Conservation (phyloP, 64 coral and sea anemone genomes). For the Platygyra sinensis region DNA sequence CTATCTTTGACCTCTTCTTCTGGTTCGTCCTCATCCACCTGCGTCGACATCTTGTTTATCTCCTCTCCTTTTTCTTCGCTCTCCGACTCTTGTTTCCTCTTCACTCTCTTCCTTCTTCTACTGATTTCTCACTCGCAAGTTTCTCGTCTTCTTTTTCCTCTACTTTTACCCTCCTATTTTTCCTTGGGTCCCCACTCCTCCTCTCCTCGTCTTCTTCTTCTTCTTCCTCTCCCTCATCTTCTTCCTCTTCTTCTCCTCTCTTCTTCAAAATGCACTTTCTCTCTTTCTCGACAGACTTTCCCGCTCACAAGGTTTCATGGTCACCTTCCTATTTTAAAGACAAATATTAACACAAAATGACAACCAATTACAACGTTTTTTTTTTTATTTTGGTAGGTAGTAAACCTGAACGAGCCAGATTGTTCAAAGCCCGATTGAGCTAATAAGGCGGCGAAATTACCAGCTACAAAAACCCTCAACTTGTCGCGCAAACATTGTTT, state of each 20-base stretch:
- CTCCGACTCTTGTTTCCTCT: not conserved
- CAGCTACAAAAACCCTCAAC: too few species aligned
- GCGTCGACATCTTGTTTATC: conserved; percentile 25
- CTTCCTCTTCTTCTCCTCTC: conserved; percentile 62
- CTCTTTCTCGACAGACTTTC: conserved; percentile 47
- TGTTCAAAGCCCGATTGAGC: too few species aligned
- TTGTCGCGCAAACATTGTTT: too few species aligned
- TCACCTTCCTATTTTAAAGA: conserved; percentile 58
- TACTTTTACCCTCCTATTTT: too few species aligned
- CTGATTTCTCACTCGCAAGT: too few species aligned
- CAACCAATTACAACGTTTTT: too few species aligned
- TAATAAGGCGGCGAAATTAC: too few species aligned
- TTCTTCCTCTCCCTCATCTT: conserved; percentile 41
- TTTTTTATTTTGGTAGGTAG: too few species aligned
- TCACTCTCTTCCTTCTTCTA: conserved; percentile 22
- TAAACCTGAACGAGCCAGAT: too few species aligned
- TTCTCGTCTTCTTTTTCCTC: not conserved
- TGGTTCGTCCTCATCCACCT: not conserved
- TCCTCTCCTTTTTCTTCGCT: conserved; percentile 6
- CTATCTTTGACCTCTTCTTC: conserved; percentile 6
- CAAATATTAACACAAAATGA: not conserved
- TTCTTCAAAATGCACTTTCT: conserved; percentile 66
- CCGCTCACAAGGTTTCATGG: conserved; percentile 69
- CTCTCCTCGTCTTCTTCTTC: conserved; percentile 7
- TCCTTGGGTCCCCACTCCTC: not conserved